Percentiles rank a stretch among this genome's conserved stretches.
Evolutionary conservation across 2,797 vertebrate genomes (phyloP).

Genomic region (Dipus sagitta): DNA sequence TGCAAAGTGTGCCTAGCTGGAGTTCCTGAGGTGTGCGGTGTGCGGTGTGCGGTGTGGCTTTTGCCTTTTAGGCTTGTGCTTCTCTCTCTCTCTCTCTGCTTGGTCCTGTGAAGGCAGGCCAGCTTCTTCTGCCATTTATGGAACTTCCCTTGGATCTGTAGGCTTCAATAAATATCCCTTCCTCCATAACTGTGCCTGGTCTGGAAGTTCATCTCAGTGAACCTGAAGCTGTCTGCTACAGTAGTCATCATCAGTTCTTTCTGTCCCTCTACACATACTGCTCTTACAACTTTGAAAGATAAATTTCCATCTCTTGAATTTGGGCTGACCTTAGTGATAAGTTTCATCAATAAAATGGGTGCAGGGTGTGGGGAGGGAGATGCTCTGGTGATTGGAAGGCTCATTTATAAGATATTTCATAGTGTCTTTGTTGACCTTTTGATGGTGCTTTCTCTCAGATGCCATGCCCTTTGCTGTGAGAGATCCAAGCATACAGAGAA

Average conservation of each 20-base stretch:
- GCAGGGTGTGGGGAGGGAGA: not conserved
- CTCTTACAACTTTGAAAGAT: not conserved
- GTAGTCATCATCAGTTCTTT: not conserved
- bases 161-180: no score
- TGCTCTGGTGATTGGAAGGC: not conserved
- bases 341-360: not conserved
- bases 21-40: no score
- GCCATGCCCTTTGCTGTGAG: not conserved
- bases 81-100: no score
- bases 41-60: no score
- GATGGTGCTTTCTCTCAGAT: conserved; percentile 6
- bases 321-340: not conserved
- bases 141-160: no score
- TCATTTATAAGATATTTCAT: not conserved
- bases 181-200: no score
- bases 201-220: no score
- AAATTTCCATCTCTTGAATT: not conserved
- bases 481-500: conserved; percentile 19
- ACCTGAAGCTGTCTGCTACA: no score
- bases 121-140: no score
- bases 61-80: no score
- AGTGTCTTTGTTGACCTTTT: not conserved
- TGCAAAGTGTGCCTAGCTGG: no score
- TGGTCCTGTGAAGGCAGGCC: no score
- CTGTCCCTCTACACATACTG: not conserved